Percentiles rank a stretch among this genome's conserved stretches.
Evolutionary conservation across 2,113 vertebrate species (phyloP).

Genomic region (Takifugu flavidus): DNA sequence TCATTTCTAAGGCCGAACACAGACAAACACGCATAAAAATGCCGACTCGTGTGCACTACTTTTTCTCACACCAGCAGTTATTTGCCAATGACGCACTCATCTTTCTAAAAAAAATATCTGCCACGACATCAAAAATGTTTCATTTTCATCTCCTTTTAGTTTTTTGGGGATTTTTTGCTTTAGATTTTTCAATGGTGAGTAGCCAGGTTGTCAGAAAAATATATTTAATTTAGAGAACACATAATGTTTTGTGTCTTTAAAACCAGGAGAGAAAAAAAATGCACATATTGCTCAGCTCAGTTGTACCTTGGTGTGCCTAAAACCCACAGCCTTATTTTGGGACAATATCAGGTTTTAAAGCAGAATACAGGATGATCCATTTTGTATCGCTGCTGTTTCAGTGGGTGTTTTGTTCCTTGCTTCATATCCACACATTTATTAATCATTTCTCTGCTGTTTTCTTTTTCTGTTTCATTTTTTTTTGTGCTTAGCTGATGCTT

Average conservation of each 20-base stretch:
- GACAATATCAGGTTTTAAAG: slow-evolving; percentile 67
- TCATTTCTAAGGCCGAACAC: slow-evolving; percentile 20
- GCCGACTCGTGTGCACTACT: slow-evolving; percentile 52
- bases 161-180: slow-evolving; percentile 11
- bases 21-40: slow-evolving; percentile 15
- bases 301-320: slow-evolving; percentile 77
- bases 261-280: slow-evolving; percentile 31
- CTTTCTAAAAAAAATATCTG: slow-evolving; percentile 31
- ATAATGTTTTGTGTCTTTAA: slow-evolving; percentile 29
- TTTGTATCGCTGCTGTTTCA: slow-evolving; percentile 5
- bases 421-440: slow-evolving; percentile 34
- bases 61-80: slow-evolving; percentile 68
- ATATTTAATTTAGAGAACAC: background rate
- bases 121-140: too few relatives aligned
- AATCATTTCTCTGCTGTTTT: slow-evolving; percentile 12
- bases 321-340: slow-evolving; percentile 79
- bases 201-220: slow-evolving; percentile 36
- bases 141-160: background rate
- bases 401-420: slow-evolving; percentile 10
- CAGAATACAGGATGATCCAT: slow-evolving; percentile 45
- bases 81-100: slow-evolving; percentile 73
- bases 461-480: background rate
- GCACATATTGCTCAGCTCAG: slow-evolving; percentile 70
- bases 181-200: slow-evolving; percentile 22
- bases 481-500: background rate